Conservation (phyloP, 2,888 invertebrate genomes). For the Metallyticus violacea region DNA sequence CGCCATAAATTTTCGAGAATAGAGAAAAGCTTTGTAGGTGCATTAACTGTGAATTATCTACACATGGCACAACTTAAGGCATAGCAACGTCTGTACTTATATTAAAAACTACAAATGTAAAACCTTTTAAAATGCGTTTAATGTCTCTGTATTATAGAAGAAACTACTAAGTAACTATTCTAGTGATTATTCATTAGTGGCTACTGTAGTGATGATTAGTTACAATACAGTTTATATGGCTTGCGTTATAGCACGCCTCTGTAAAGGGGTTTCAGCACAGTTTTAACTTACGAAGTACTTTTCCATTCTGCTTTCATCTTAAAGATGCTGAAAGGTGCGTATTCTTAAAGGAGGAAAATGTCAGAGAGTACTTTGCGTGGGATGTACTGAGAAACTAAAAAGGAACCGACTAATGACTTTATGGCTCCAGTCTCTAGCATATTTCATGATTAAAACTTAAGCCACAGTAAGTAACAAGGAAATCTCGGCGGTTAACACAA, state of each 20-base stretch:
- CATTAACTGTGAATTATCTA: no score
- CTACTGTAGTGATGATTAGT: no score
- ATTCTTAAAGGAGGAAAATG: background rate
- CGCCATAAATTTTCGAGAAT: no score
- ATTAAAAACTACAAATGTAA: no score
- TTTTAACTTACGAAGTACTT: background rate
- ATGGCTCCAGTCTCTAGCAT: background rate
- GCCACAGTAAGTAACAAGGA: background rate
- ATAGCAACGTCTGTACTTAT: no score
- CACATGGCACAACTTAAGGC: no score
- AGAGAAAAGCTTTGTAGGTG: no score
- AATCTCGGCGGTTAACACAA: background rate
- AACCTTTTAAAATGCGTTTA: no score
- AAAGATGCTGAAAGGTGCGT: background rate
- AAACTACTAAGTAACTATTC: no score
- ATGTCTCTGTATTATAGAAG: no score
- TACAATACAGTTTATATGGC: no score
- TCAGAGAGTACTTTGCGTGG: background rate
- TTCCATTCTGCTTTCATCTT: background rate
- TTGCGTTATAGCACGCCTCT: background rate
- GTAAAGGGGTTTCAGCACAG: background rate
- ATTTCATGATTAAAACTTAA: background rate
- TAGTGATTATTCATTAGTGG: no score
- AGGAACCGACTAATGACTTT: background rate
- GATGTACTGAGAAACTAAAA: background rate